These are phyloP conservation scores for Kuschelorhynchus macadamiae DNA, from an alignment of 2,888 invertebrate species.

Conservation along the genomic window DNA sequence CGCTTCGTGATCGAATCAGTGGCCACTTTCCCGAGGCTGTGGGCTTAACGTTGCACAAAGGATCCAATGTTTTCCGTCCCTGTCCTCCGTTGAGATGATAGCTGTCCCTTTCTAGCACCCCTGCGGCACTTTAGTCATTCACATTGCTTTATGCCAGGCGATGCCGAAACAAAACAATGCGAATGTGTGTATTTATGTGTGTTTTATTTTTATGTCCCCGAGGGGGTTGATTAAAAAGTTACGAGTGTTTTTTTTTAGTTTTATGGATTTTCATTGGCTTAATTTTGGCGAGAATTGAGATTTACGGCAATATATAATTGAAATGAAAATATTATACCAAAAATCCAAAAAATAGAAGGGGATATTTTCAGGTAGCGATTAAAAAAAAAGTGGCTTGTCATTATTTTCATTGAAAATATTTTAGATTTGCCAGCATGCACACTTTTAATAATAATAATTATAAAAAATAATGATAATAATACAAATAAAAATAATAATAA, in stretches of 20 bases:
- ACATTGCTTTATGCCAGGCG: conserved; percentile 23
- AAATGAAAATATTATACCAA: too few relatives aligned
- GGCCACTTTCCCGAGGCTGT: conserved; percentile 65
- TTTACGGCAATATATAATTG: too few relatives aligned
- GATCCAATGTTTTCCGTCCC: conserved; percentile 30
- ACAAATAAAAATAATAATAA: too few relatives aligned
- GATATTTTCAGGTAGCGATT: too few relatives aligned
- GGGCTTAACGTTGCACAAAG: conserved; percentile 64
- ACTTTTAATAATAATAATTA: too few relatives aligned
- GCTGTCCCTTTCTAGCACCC: conserved; percentile 26
- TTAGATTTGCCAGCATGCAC: too few relatives aligned
- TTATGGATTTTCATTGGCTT: not conserved
- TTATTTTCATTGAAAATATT: too few relatives aligned
- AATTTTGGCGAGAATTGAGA: too few relatives aligned
- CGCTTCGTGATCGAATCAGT: conserved; percentile 68
- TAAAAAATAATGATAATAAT: too few relatives aligned
- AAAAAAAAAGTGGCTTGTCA: too few relatives aligned
- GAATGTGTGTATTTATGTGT: conserved; percentile 31
- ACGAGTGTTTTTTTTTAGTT: conserved; percentile 22
- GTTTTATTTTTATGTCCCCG: conserved; percentile 29
- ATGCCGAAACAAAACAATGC: conserved; percentile 38
- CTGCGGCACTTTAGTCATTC: conserved; percentile 24
- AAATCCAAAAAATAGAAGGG: too few relatives aligned
- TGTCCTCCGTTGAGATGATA: conserved; percentile 21
- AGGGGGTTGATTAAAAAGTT: conserved; percentile 34